Evolutionary conservation across 64 coral and sea anemone genomes (phyloP).

Genomic region (Astreopora myriophthalma): DNA sequence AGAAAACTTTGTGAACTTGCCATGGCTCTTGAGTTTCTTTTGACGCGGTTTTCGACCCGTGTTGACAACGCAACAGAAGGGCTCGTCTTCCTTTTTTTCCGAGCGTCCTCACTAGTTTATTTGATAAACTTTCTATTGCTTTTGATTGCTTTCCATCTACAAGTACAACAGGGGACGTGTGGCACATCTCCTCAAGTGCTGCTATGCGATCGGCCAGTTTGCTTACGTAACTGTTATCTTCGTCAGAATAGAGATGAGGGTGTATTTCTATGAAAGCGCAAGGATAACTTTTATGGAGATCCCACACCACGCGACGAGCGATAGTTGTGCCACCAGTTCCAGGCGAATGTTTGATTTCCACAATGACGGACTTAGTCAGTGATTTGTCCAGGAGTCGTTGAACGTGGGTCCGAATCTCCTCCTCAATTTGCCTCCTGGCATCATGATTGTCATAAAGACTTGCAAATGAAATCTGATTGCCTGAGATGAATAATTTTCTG

Average conservation of each 20-base stretch:
- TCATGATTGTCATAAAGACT: constrained; percentile 86
- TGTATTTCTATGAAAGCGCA: constrained; percentile 55
- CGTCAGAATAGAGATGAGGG: constrained; percentile 47
- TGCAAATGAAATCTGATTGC: constrained; percentile 64
- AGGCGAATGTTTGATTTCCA: constrained; percentile 74
- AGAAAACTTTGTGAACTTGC: constrained; percentile 35
- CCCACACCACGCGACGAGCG: constrained; percentile 84
- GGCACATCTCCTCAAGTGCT: constrained; percentile 62
- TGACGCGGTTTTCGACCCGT: not conserved
- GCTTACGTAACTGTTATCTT: constrained; percentile 31
- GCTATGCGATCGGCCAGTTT: constrained; percentile 46
- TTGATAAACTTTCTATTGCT: constrained; percentile 49
- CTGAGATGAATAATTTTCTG: constrained; percentile 72
- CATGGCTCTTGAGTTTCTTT: constrained; percentile 2
- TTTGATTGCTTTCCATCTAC: constrained; percentile 80
- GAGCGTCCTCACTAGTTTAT: constrained; percentile 57
- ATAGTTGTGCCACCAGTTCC: constrained; percentile 87
- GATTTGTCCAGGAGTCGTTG: constrained; percentile 62
- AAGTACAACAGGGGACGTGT: constrained; percentile 58
- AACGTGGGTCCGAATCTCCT: constrained; percentile 52
- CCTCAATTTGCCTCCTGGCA: constrained; percentile 54
- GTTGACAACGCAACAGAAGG: constrained; percentile 64
- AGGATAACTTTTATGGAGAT: constrained; percentile 69
- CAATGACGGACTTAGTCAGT: constrained; percentile 50
- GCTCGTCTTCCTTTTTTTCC: constrained; percentile 53